These are phyloP conservation scores for Morinoia aosen DNA, from an alignment of 2,888 invertebrate species.

Conservation along the genomic window DNA sequence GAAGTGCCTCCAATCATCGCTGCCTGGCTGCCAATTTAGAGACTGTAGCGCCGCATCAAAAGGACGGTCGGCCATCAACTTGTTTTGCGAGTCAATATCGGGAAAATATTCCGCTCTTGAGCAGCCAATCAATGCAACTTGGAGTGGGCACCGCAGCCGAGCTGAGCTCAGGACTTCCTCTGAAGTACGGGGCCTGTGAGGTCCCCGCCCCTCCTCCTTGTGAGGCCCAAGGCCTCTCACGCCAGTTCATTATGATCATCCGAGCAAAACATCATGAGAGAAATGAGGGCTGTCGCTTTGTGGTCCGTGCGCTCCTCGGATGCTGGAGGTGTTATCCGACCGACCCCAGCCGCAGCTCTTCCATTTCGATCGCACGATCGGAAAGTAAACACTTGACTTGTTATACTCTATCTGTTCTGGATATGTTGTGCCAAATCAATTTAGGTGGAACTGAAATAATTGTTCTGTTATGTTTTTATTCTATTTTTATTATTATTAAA, in stretches of 20 bases:
- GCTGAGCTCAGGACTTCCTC: conserved; percentile 3
- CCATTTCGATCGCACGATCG: not conserved
- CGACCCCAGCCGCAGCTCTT: not conserved
- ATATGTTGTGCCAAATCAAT: too few relatives aligned
- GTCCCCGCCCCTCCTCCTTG: conserved; percentile 26
- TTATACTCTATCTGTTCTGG: too few relatives aligned
- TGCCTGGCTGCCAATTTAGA: conserved; percentile 20
- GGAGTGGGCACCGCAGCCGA: conserved; percentile 5
- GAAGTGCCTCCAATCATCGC: conserved; percentile 17
- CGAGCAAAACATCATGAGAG: not conserved
- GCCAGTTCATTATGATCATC: not conserved
- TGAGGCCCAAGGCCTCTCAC: conserved; percentile 55
- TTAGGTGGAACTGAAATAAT: too few relatives aligned
- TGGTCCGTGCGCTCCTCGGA: not conserved
- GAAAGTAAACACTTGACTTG: not conserved
- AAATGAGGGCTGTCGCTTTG: not conserved
- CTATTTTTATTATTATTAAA: too few relatives aligned
- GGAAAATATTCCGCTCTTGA: conserved; percentile 2
- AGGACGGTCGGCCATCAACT: not conserved
- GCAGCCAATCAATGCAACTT: conserved; percentile 31
- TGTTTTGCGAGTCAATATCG: conserved; percentile 27
- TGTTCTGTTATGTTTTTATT: too few relatives aligned
- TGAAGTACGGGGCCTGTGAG: conserved; percentile 52
- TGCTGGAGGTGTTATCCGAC: not conserved
- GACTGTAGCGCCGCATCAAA: conserved; percentile 45